phyloP scores from a whole-genome alignment of 2,797 vertebrate genomes.

The Scolopax bukidnonensis region DNA sequence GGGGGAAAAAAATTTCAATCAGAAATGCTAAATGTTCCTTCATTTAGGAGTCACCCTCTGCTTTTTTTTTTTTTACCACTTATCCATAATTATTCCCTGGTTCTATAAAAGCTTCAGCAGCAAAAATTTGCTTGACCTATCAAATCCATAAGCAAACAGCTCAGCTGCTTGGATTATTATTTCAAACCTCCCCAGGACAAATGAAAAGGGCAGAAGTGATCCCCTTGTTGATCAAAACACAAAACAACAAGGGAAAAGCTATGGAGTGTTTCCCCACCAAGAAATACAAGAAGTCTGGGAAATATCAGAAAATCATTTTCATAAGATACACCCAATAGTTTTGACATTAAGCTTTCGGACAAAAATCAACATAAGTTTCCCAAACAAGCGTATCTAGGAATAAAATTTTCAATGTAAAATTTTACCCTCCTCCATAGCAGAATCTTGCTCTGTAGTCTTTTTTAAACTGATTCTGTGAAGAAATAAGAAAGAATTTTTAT shows the following conservation, averaged over 20 bases:
- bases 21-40: background rate
- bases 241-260: background rate
- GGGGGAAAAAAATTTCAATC: background rate
- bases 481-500: constrained; percentile 21
- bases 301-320: background rate
- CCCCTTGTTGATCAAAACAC: background rate
- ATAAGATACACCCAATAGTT: background rate
- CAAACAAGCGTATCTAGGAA: background rate
- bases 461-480: constrained; percentile 74
- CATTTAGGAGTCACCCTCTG: background rate
- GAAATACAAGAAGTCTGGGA: background rate
- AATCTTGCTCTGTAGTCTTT: constrained; percentile 76
- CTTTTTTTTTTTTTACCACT: background rate
- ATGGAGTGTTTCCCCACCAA: background rate
- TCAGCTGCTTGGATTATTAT: background rate
- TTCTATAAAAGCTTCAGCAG: background rate
- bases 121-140: background rate
- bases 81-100: background rate
- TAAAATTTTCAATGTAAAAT: background rate
- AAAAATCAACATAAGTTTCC: background rate
- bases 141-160: background rate
- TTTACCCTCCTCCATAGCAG: constrained; percentile 63
- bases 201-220: background rate
- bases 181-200: background rate
- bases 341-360: background rate